phyloP scores from a whole-genome alignment of 2,113 vertebrate species.

The Planiliza haematocheilus region DNA sequence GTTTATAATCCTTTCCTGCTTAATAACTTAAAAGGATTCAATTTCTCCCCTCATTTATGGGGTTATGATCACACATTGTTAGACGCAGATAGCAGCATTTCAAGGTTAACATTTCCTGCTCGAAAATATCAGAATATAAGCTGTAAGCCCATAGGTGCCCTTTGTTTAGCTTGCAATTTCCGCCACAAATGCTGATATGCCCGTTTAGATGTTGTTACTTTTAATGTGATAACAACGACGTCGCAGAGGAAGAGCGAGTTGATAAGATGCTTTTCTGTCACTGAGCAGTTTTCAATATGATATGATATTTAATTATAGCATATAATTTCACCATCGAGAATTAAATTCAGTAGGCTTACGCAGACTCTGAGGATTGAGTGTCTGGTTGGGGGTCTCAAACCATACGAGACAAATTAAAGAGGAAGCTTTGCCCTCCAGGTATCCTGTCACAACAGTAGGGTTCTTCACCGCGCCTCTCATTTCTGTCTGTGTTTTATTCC shows the following conservation, averaged over 20 bases:
- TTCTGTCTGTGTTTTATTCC: conserved; percentile 79
- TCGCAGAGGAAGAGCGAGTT: conserved; percentile 53
- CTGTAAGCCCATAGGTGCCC: conserved; percentile 76
- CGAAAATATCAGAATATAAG: conserved; percentile 72
- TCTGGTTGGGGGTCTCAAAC: conserved; percentile 76
- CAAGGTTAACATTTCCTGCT: conserved; percentile 81
- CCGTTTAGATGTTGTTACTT: conserved; percentile 72
- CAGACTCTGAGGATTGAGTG: conserved; percentile 68
- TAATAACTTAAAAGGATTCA: conserved; percentile 86
- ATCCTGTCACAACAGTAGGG: conserved; percentile 79
- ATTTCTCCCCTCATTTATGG: conserved; percentile 81
- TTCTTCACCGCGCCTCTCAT: conserved; percentile 69
- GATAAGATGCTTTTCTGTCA: conserved; percentile 68
- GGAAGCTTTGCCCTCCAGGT: conserved; percentile 79
- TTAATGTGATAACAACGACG: conserved; percentile 73
- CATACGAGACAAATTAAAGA: conserved; percentile 81
- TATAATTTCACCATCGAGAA: conserved; percentile 74
- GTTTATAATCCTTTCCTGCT: conserved; percentile 85
- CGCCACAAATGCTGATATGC: conserved; percentile 59
- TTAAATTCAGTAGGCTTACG: conserved; percentile 70
- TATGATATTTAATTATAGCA: conserved; percentile 78
- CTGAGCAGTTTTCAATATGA: conserved; percentile 50
- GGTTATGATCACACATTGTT: conserved; percentile 80
- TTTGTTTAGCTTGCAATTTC: conserved; percentile 68
- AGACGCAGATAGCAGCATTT: conserved; percentile 75